These are phyloP conservation scores for Phytoseiulus persimilis DNA, from an alignment of 2,888 invertebrate species.

Conservation along the genomic window DNA sequence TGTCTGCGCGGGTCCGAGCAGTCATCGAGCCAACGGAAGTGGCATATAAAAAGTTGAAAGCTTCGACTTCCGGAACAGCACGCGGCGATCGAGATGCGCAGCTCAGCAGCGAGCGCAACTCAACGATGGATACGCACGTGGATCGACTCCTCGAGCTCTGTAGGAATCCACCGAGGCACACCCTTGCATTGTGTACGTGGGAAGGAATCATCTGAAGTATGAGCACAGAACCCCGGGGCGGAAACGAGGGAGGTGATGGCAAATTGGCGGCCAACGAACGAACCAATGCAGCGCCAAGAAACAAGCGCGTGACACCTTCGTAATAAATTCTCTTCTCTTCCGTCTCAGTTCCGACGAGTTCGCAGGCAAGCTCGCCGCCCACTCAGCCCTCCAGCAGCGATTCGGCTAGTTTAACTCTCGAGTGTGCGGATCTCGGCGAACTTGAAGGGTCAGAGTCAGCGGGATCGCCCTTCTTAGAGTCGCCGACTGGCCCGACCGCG, in stretches of 20 bases:
- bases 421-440: too few relatives aligned
- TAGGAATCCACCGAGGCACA: background rate
- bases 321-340: background rate
- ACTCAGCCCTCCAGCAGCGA: background rate
- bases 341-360: background rate
- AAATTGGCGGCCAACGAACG: background rate
- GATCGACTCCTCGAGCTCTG: background rate
- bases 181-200: background rate
- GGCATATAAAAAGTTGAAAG: constrained; percentile 33
- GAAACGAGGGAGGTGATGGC: constrained; percentile 5
- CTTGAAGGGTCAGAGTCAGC: too few relatives aligned
- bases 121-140: background rate
- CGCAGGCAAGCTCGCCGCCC: background rate
- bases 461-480: too few relatives aligned
- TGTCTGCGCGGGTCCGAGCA: background rate
- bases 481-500: too few relatives aligned
- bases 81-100: constrained; percentile 16
- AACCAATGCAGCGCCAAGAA: background rate
- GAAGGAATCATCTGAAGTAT: background rate
- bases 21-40: constrained; percentile 22
- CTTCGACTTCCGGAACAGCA: constrained; percentile 28
- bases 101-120: background rate
- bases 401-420: too few relatives aligned
- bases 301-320: background rate
- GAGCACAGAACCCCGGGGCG: background rate